A percentile compares a stretch with the other conserved stretches of the same genome.
Evolutionary conservation across 2,113 vertebrate species (phyloP).

Genomic region (Eolophus roseicapilla): DNA sequence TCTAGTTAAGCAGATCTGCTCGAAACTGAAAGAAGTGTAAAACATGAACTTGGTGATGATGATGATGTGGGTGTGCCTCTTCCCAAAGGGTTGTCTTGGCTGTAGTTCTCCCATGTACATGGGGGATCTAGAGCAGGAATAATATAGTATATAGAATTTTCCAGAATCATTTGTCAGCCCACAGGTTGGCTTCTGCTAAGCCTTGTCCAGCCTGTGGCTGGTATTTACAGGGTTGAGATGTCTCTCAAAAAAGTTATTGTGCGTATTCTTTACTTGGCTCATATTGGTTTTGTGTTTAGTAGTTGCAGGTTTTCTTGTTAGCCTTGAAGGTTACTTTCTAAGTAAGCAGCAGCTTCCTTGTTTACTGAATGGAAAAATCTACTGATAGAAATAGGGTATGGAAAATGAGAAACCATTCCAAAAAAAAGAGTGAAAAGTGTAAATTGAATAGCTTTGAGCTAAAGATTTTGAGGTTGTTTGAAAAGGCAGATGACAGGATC

Average conservation of each 20-base stretch:
- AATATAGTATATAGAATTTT: background rate
- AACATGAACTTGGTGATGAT: background rate
- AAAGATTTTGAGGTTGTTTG: background rate
- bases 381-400: background rate
- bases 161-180: background rate
- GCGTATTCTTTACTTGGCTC: accelerated
- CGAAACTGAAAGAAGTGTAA: background rate
- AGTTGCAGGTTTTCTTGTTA: background rate
- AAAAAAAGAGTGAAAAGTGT: background rate
- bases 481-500: background rate
- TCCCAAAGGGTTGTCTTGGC: background rate
- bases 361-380: background rate
- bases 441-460: background rate
- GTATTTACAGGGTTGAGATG: background rate
- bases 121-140: background rate
- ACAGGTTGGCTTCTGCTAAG: background rate
- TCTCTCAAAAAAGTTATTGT: background rate
- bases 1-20: background rate
- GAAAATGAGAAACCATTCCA: background rate
- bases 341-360: background rate
- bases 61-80: background rate
- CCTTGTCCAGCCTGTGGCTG: background rate
- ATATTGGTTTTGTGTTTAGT: background rate
- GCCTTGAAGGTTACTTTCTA: background rate
- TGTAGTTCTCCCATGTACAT: accelerated